Conservation (phyloP, 2,797 vertebrate species). For the Rhynchonycteris naso region DNA sequence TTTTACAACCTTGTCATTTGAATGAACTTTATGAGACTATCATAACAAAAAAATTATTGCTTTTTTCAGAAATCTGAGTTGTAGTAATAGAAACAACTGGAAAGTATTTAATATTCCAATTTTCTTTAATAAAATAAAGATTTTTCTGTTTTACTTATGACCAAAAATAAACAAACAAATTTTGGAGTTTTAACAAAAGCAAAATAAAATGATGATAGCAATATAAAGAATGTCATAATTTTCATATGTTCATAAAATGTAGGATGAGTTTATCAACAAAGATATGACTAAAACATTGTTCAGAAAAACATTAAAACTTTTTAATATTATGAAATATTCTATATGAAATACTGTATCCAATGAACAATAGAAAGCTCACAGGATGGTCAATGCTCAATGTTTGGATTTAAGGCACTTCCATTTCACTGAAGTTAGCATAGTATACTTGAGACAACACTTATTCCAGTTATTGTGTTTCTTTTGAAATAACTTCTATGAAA, state of each 20-base stretch:
- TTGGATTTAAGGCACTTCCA: neutral
- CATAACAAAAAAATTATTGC: neutral
- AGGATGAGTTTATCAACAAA: neutral
- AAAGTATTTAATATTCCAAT: neutral
- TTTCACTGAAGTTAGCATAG: neutral
- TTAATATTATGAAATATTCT: constrained; percentile 1
- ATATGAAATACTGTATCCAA: neutral
- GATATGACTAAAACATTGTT: neutral
- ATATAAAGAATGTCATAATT: neutral
- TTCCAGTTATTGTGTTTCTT: neutral
- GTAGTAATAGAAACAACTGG: neutral
- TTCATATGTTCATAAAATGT: neutral
- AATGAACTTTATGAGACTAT: neutral
- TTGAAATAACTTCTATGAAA: neutral
- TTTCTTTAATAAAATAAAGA: neutral
- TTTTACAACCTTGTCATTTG: constrained; percentile 36
- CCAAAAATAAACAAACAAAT: neutral
- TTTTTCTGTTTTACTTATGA: constrained; percentile 43
- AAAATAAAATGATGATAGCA: neutral
- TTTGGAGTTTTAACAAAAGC: neutral
- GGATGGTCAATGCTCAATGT: neutral
- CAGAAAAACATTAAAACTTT: neutral
- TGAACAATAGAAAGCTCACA: neutral
- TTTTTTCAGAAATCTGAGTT: constrained; percentile 8
- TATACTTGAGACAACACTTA: neutral